A percentile compares a stretch with the other conserved stretches of the same genome.
These are phyloP conservation scores for Ceratoteleas bidentatus DNA, from an alignment of 1,140 invertebrate genomes.

Conservation along the genomic window DNA sequence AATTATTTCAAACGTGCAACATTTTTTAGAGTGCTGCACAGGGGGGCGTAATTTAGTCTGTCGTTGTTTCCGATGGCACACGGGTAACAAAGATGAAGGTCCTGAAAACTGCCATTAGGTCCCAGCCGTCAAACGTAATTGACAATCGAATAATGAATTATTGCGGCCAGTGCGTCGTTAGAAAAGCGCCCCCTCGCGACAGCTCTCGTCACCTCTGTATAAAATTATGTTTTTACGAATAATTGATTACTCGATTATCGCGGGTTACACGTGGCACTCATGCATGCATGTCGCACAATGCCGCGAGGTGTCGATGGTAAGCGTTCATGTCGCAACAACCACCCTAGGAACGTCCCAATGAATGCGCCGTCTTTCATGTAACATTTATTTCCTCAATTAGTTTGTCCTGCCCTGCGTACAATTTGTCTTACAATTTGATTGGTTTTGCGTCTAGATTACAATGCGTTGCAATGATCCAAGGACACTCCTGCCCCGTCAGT, in stretches of 20 bases:
- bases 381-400: background rate
- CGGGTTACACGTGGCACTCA: background rate
- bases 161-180: slow-evolving; percentile 16
- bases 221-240: slow-evolving; percentile 52
- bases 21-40: no score
- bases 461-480: background rate
- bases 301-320: background rate
- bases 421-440: background rate
- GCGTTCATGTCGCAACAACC: background rate
- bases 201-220: slow-evolving; percentile 22
- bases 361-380: background rate
- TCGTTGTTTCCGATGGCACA: no score
- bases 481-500: slow-evolving; percentile 22
- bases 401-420: no score
- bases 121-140: slow-evolving; percentile 9
- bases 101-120: no score
- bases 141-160: slow-evolving; percentile 60
- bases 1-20: no score
- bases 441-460: background rate
- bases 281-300: slow-evolving; percentile 16
- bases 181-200: slow-evolving; percentile 17
- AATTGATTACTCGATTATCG: slow-evolving; percentile 52
- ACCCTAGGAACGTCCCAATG: no score
- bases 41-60: no score
- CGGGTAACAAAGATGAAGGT: no score